Evolutionary conservation across 2,888 invertebrate genomes (phyloP), one percentile per base, ranked within the genome.

Genomic region (Tachina grossa): DNA sequence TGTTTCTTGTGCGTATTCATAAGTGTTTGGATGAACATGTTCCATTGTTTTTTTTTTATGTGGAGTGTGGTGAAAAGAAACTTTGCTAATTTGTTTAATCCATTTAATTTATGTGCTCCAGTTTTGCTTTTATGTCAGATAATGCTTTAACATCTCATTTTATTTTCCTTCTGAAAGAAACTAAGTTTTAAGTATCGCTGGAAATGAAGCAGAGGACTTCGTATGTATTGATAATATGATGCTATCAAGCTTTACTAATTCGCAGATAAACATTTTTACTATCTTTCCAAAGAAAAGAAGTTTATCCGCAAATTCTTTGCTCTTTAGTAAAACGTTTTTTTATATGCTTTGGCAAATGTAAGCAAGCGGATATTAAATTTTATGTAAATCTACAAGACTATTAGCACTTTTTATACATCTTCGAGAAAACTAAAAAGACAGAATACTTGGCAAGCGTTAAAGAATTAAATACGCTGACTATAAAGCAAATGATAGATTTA

Each of bases 61-160:
- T 66, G 65, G 14, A 59, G 43, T 66, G 66, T 66, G 57, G 39
- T 43, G 53, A 22, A 51, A 65, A 63, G 51, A 81, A 85, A 71
- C 65, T 85, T 80, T 79, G 66, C 85, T 83, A 83, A 85, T 83
- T 83, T 83, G 71, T 83, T 79, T 83, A 79, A 85, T 76, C 83
- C 75, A 76, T 83, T 85, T 76, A 83, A 79, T 85, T 85, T 85
- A 85, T 85, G 71, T 82, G 75, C 63, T 83, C 76, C 49, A 68
- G 49, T 83, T 76, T 61, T 57, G 55, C 65, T 69, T 74, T 71
- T 41, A 19, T 63, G 51, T 41, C 71, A 79, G 75, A 66, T 79
- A 79, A 63, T 59, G 22, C 45, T 75, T 78, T 49, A 22, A 22
- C 49, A 63, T 74, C 19, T 75, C 51, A 39, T 66, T 45, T 59